phyloP scores from a whole-genome alignment of 2,113 vertebrate species.

The Rhineura floridana region DNA sequence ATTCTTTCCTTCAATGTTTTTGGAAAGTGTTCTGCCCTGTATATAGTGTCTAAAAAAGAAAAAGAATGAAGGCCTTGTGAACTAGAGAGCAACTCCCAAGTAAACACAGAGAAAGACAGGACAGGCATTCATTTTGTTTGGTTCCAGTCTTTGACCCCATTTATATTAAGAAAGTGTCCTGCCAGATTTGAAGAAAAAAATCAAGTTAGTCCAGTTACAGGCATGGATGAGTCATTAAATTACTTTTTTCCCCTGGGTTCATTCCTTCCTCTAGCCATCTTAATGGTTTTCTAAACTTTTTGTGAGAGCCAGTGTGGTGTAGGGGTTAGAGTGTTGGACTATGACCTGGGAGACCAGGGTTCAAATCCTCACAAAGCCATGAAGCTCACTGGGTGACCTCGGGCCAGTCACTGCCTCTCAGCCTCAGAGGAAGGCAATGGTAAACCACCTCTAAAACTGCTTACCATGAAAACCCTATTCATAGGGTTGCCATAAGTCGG shows the following conservation, averaged over 20 bases:
- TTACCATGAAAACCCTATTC: too few species aligned
- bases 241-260: background rate
- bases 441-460: too few species aligned
- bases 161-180: background rate
- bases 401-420: too few species aligned
- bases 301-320: too few species aligned
- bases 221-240: background rate
- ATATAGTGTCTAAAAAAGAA: background rate
- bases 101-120: fast-evolving
- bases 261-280: background rate
- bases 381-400: too few species aligned
- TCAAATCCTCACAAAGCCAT: too few species aligned
- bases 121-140: background rate
- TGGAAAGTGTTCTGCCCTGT: background rate
- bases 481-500: too few species aligned
- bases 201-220: background rate
- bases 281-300: background rate
- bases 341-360: too few species aligned
- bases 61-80: conserved; percentile 2
- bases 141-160: conserved; percentile 12
- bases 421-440: too few species aligned
- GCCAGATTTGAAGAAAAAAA: background rate
- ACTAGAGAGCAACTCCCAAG: background rate
- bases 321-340: too few species aligned
- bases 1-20: conserved; percentile 8